Conservation (phyloP, 2,113 vertebrate species). For the Panurus biarmicus region DNA sequence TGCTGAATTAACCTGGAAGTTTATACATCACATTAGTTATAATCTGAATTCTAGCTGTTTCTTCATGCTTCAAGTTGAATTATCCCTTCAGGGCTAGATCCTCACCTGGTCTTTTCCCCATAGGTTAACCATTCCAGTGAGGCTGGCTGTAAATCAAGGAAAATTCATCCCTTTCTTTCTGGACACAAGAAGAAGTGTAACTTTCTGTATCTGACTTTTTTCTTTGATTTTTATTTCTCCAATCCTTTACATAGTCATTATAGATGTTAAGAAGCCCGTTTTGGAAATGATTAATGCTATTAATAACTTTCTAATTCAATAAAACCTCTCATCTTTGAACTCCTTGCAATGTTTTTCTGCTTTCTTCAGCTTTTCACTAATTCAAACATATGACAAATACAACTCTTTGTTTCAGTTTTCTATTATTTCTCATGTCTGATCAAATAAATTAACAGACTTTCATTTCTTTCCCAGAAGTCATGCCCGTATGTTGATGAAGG, state of each 20-base stretch:
- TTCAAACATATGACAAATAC: slow-evolving; percentile 46
- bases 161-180: neutral
- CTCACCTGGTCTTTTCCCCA: neutral
- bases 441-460: slow-evolving; percentile 63
- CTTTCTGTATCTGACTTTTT: neutral
- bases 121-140: neutral
- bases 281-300: slow-evolving; percentile 48
- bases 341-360: slow-evolving; percentile 53
- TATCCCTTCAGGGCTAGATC: neutral
- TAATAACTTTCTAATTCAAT: slow-evolving; percentile 60
- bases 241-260: slow-evolving; percentile 33
- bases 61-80: neutral
- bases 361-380: slow-evolving; percentile 49
- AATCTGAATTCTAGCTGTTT: neutral
- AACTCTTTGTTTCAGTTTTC: slow-evolving; percentile 42
- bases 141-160: neutral
- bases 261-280: slow-evolving; percentile 25
- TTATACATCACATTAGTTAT: neutral
- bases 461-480: slow-evolving; percentile 59
- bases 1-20: slow-evolving; percentile 31
- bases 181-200: neutral
- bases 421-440: slow-evolving; percentile 61
- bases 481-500: slow-evolving; percentile 35
- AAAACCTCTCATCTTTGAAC: slow-evolving; percentile 49
- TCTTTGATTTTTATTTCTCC: slow-evolving; percentile 22